phyloP scores from a whole-genome alignment of 30 jellyfish, hydroid and myxozoan species.

The Hydractinia symbiolongicarpus region DNA sequence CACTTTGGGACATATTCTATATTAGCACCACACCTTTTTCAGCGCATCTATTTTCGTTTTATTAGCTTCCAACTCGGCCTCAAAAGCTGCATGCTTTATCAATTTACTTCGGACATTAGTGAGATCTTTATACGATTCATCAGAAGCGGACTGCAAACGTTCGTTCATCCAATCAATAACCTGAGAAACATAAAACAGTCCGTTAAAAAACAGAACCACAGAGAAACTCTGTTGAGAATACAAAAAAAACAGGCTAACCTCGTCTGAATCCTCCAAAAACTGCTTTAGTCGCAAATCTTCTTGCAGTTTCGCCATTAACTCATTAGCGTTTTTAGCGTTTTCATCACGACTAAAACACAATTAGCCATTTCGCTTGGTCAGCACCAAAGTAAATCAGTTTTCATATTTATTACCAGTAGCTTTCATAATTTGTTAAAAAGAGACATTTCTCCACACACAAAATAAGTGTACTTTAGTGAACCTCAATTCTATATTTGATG shows the following conservation, averaged over 20 bases:
- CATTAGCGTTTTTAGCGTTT: slow-evolving; percentile 59
- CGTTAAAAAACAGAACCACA: not conserved
- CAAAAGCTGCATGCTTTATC: slow-evolving; percentile 88
- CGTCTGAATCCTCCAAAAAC: slow-evolving; percentile 90
- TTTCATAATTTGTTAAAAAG: too few species aligned
- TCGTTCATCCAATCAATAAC: slow-evolving; percentile 93
- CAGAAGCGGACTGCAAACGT: slow-evolving; percentile 88
- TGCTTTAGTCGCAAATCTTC: slow-evolving; percentile 83
- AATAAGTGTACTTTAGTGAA: too few species aligned
- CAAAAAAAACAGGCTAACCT: slow-evolving; percentile 40
- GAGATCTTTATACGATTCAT: slow-evolving; percentile 81
- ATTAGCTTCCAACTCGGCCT: slow-evolving; percentile 92
- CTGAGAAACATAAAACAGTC: slow-evolving; percentile 20
- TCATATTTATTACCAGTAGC: too few species aligned
- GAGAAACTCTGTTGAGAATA: too few species aligned
- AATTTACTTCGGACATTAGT: slow-evolving; percentile 86
- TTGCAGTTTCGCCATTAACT: slow-evolving; percentile 54
- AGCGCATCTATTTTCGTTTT: slow-evolving; percentile 66
- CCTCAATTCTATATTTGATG: too few species aligned
- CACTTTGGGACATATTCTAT: not conserved
- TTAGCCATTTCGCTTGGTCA: not conserved
- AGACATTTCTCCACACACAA: too few species aligned
- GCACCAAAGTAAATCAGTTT: too few species aligned
- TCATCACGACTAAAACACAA: slow-evolving; percentile 54
- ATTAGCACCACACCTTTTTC: slow-evolving; percentile 46